phyloP scores from a whole-genome alignment of 2,797 vertebrate species.

The Phrynocephalus forsythii region DNA sequence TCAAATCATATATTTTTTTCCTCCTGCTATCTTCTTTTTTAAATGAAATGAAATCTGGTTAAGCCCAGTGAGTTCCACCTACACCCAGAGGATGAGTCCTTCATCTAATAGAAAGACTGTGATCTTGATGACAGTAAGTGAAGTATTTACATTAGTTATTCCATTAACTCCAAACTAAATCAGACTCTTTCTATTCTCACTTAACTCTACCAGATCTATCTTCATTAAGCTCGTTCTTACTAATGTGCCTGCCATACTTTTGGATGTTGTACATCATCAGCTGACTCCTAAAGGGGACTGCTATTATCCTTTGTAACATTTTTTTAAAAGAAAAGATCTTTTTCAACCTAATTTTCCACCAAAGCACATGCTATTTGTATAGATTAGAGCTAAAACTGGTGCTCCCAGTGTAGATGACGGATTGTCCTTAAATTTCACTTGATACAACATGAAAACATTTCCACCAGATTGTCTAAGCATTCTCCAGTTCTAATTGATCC shows the following conservation, averaged over 20 bases:
- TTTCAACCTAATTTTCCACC: not conserved
- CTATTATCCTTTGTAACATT: conserved; percentile 27
- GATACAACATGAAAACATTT: conserved; percentile 66
- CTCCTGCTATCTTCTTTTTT: not conserved
- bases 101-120: conserved; percentile 23
- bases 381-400: conserved; percentile 58
- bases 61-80: not conserved
- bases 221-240: conserved; percentile 29
- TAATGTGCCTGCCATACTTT: conserved; percentile 41
- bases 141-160: conserved; percentile 26
- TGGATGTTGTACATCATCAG: conserved; percentile 28
- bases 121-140: conserved; percentile 10
- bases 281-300: conserved; percentile 39
- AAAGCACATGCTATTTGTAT: conserved; percentile 44
- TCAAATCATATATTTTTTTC: conserved; percentile 1
- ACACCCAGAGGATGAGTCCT: not conserved
- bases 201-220: conserved; percentile 26
- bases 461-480: conserved; percentile 68
- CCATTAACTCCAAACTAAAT: conserved; percentile 28
- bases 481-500: conserved; percentile 72
- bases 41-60: conserved; percentile 28
- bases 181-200: conserved; percentile 23
- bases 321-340: conserved; percentile 10
- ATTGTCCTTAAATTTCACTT: conserved; percentile 68
- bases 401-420: conserved; percentile 49